A percentile compares a stretch with the other conserved stretches of the same genome.
phyloP scores from a whole-genome alignment of 1,140 invertebrate species.

The Cotesia typhae region DNA sequence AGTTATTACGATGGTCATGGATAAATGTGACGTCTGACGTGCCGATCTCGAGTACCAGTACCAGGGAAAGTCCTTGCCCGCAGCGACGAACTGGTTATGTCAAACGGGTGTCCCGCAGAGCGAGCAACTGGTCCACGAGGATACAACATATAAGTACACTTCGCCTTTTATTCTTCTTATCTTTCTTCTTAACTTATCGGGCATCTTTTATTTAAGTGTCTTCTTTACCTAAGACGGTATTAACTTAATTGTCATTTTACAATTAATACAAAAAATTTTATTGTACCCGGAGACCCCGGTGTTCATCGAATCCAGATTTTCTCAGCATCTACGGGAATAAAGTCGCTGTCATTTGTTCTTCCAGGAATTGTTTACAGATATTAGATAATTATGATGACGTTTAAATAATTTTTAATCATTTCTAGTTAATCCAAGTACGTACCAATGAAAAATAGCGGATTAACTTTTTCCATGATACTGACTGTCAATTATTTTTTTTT shows the following conservation, averaged over 20 bases:
- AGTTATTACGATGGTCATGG: slow-evolving; percentile 26
- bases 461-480: too few relatives aligned
- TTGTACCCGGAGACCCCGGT: neutral
- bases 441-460: too few relatives aligned
- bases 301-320: neutral
- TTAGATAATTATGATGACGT: too few relatives aligned
- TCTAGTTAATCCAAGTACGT: too few relatives aligned
- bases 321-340: neutral
- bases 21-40: slow-evolving; percentile 23
- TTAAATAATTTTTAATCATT: too few relatives aligned
- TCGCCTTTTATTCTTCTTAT: slow-evolving; percentile 16
- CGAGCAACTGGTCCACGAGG: slow-evolving; percentile 10
- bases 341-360: neutral
- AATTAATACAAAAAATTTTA: slow-evolving; percentile 8
- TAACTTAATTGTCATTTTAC: slow-evolving; percentile 4
- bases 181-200: neutral
- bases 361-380: too few relatives aligned
- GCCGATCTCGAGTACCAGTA: slow-evolving; percentile 2
- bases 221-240: neutral
- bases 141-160: neutral
- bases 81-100: slow-evolving; percentile 37
- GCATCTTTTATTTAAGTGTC: too few relatives aligned
- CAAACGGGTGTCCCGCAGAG: slow-evolving; percentile 20
- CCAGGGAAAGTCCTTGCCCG: slow-evolving; percentile 13
- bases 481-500: too few relatives aligned